Percentiles rank a stretch among this genome's conserved stretches.
Conservation (phyloP, 2,797 vertebrate species). For the Aselliscus stoliczkanus region DNA sequence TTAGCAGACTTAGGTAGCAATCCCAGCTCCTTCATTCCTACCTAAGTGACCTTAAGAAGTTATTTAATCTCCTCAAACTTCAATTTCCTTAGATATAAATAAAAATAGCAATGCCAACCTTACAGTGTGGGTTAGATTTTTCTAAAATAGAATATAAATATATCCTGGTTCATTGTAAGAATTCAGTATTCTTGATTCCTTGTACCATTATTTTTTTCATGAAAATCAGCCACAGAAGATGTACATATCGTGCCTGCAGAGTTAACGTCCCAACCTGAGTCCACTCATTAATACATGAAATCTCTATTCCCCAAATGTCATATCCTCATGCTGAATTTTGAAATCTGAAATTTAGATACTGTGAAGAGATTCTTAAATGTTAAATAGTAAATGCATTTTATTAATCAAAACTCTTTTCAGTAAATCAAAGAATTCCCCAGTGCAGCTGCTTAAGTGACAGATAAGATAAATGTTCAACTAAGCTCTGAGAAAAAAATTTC, state of each 20-base stretch:
- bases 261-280: not conserved
- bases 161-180: not conserved
- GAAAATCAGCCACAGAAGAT: not conserved
- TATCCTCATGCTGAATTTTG: not conserved
- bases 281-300: not conserved
- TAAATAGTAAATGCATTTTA: not conserved
- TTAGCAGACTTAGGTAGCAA: not conserved
- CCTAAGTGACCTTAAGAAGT: not conserved
- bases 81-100: not conserved
- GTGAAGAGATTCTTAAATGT: not conserved
- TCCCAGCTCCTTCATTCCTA: not conserved
- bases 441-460: not conserved
- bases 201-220: not conserved
- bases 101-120: not conserved
- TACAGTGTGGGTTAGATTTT: not conserved
- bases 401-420: not conserved
- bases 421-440: not conserved
- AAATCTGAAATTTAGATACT: not conserved
- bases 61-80: not conserved
- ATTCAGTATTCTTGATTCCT: not conserved
- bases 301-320: not conserved
- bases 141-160: not conserved
- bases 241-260: not conserved
- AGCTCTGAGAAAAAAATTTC: not conserved
- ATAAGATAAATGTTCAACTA: not conserved